phyloP scores from a whole-genome alignment of 2,113 vertebrate species.

The Chiloscyllium plagiosum region DNA sequence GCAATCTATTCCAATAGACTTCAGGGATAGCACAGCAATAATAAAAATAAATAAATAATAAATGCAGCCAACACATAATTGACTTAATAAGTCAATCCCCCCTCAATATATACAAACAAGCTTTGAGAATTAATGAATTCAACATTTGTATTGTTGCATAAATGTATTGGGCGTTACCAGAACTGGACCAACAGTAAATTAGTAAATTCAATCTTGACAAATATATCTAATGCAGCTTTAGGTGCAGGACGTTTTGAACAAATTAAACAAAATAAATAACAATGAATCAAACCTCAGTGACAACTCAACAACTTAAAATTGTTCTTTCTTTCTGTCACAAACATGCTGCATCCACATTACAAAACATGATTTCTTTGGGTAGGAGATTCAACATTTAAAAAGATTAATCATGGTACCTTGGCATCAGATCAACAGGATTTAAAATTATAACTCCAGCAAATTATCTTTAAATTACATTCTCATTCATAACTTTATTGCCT shows the following conservation, averaged over 20 bases:
- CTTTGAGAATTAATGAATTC: slow-evolving; percentile 24
- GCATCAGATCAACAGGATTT: neutral
- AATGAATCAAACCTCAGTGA: neutral
- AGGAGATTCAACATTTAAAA: neutral
- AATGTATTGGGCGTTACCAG: neutral
- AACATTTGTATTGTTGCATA: neutral
- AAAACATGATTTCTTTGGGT: neutral
- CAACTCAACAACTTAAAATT: neutral
- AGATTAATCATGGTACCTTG: neutral
- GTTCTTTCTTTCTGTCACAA: neutral
- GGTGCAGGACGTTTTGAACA: neutral
- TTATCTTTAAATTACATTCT: neutral
- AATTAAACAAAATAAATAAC: neutral
- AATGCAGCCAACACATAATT: neutral
- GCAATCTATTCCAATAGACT: neutral
- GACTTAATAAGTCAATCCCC: neutral
- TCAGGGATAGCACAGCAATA: neutral
- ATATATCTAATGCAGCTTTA: neutral
- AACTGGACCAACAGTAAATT: neutral
- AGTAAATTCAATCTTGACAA: neutral
- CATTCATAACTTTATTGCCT: neutral
- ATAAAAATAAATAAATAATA: neutral
- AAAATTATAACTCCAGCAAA: neutral
- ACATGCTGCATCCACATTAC: neutral
- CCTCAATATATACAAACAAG: neutral